A percentile compares a stretch with the other conserved stretches of the same genome.
These are phyloP conservation scores for Urocyon cinereoargenteus DNA, from an alignment of 2,797 vertebrate species.

Conservation along the genomic window DNA sequence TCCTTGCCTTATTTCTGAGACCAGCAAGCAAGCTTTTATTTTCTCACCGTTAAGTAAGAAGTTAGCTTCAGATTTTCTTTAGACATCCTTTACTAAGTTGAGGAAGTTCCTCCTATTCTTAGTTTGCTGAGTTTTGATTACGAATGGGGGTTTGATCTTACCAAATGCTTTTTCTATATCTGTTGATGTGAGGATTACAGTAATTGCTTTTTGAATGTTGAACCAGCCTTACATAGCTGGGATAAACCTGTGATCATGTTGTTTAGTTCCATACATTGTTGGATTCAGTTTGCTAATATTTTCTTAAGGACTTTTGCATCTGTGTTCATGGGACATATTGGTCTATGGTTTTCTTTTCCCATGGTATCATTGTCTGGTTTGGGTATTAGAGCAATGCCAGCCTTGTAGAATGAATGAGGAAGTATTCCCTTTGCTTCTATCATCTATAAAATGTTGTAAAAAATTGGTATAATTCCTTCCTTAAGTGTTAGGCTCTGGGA, in stretches of 20 bases:
- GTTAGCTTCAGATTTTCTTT: background rate
- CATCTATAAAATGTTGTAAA: background rate
- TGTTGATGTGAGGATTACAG: background rate
- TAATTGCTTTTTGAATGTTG: background rate
- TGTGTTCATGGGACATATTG: background rate
- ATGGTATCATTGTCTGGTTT: background rate
- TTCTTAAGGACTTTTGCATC: background rate
- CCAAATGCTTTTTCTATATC: background rate
- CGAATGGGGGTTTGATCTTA: background rate
- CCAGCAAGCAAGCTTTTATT: background rate
- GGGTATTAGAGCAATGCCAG: background rate
- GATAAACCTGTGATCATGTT: background rate
- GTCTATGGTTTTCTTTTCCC: background rate
- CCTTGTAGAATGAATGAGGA: background rate
- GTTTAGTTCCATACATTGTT: background rate
- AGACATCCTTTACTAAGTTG: background rate
- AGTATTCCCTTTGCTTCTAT: background rate
- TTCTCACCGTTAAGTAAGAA: background rate
- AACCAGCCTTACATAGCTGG: background rate
- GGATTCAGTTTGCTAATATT: background rate
- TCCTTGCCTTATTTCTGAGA: background rate
- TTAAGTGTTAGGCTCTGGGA: background rate
- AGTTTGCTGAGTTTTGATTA: background rate
- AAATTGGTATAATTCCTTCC: background rate
- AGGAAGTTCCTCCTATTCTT: background rate